These are phyloP conservation scores for Drosophila dives DNA, from an alignment of 2,888 invertebrate species.

Conservation along the genomic window DNA sequence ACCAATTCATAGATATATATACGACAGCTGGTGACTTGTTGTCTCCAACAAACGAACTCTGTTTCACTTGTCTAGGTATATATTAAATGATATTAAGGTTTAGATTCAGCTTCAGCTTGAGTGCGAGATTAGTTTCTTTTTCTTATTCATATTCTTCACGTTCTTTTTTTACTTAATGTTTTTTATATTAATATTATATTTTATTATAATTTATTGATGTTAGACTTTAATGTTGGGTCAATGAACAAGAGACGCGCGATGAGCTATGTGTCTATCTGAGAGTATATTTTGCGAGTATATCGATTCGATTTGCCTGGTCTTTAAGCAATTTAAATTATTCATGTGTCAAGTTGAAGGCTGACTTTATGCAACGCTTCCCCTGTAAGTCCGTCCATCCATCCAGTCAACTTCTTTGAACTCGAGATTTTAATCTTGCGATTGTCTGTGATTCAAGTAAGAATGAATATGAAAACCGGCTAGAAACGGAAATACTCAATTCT, in stretches of 20 bases:
- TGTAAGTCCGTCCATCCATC: constrained; percentile 36
- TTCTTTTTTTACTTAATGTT: constrained; percentile 13
- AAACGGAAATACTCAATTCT: constrained; percentile 59
- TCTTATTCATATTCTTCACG: constrained; percentile 15
- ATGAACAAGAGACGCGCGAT: constrained; percentile 62
- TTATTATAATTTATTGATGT: too few relatives aligned
- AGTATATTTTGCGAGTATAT: constrained; percentile 39
- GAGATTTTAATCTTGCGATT: constrained; percentile 54
- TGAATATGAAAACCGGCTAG: constrained; percentile 52
- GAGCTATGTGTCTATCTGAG: constrained; percentile 26
- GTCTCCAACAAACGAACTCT: constrained; percentile 65
- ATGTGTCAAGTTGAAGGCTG: constrained; percentile 75
- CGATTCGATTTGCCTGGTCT: constrained; percentile 56
- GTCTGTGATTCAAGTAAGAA: constrained; percentile 56
- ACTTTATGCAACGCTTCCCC: constrained; percentile 47
- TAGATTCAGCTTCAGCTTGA: neutral
- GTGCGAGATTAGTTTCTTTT: constrained; percentile 17
- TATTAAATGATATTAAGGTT: constrained; percentile 41
- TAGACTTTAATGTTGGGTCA: constrained; percentile 70
- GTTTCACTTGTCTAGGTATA: constrained; percentile 69
- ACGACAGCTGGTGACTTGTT: constrained; percentile 74
- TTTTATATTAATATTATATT: constrained; percentile 1
- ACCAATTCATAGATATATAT: constrained; percentile 62
- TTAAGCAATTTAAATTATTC: constrained; percentile 65
- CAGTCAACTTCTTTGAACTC: constrained; percentile 54